A percentile compares a stretch with the other conserved stretches of the same genome.
These are phyloP conservation scores for Catocala sponsa DNA, from an alignment of 2,888 invertebrate genomes.

Conservation along the genomic window DNA sequence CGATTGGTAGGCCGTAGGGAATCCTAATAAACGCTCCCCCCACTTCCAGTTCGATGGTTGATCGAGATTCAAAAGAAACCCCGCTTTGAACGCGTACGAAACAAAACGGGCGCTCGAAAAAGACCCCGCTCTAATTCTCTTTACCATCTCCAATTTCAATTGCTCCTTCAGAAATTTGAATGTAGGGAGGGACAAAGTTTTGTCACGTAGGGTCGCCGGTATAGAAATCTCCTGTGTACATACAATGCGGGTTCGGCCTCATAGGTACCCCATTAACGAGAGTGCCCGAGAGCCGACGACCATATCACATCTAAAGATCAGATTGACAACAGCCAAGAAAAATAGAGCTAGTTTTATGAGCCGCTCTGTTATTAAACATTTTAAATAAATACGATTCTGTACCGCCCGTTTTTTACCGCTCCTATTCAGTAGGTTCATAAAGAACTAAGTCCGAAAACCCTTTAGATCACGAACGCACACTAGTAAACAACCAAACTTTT, in stretches of 20 bases:
- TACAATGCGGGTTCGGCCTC: slow-evolving; percentile 84
- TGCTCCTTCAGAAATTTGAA: slow-evolving; percentile 88
- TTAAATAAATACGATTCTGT: slow-evolving; percentile 78
- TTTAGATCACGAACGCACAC: slow-evolving; percentile 76
- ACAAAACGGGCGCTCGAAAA: slow-evolving; percentile 85
- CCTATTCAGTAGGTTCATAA: slow-evolving; percentile 70
- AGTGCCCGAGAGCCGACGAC: slow-evolving; percentile 79
- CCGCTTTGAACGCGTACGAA: slow-evolving; percentile 82
- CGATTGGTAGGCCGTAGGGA: slow-evolving; percentile 86
- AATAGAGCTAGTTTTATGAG: slow-evolving; percentile 82
- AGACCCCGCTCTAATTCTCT: slow-evolving; percentile 87
- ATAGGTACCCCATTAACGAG: slow-evolving; percentile 86
- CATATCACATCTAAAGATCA: slow-evolving; percentile 84
- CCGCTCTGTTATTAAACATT: slow-evolving; percentile 85
- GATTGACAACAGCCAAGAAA: slow-evolving; percentile 82
- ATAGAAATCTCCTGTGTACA: slow-evolving; percentile 78
- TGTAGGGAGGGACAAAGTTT: slow-evolving; percentile 87
- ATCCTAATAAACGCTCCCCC: slow-evolving; percentile 86
- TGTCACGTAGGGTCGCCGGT: slow-evolving; percentile 85
- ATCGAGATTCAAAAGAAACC: slow-evolving; percentile 87
- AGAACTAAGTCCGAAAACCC: slow-evolving; percentile 76
- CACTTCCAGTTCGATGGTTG: slow-evolving; percentile 85
- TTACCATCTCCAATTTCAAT: slow-evolving; percentile 88
- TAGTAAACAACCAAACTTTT: slow-evolving; percentile 70
- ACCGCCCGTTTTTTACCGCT: slow-evolving; percentile 74